phyloP scores from a whole-genome alignment of 2,797 vertebrate species.

The Halcyon leucocephala region DNA sequence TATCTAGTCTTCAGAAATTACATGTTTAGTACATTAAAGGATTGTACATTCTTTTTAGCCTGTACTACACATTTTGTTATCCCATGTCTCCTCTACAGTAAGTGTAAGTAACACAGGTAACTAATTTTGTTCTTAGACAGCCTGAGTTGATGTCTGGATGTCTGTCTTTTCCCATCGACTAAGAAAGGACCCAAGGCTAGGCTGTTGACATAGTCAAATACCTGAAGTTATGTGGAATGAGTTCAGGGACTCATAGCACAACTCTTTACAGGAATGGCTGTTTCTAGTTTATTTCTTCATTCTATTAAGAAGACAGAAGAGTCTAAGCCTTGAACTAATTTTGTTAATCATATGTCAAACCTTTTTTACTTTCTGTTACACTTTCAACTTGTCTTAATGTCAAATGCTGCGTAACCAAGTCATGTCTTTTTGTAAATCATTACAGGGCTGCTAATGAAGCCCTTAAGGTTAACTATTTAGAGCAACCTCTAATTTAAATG shows the following conservation, averaged over 20 bases:
- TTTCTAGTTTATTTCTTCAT: not conserved
- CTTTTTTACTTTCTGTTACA: not conserved
- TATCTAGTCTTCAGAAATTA: not conserved
- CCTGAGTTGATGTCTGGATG: not conserved
- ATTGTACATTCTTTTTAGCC: not conserved
- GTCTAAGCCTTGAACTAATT: not conserved
- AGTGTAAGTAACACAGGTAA: not conserved
- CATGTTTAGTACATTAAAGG: not conserved
- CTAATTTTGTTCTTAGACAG: not conserved
- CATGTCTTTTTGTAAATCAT: not conserved
- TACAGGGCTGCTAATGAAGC: not conserved
- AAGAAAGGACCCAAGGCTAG: not conserved
- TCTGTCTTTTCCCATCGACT: not conserved
- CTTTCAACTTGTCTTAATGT: not conserved
- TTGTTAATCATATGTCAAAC: not conserved
- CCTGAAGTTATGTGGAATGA: not conserved
- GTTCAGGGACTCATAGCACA: not conserved
- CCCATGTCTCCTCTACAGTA: not conserved
- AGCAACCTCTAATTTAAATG: slow-evolving; percentile 23
- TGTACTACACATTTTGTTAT: not conserved
- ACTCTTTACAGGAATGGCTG: not conserved
- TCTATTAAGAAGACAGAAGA: not conserved
- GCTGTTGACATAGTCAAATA: not conserved
- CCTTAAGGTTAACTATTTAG: slow-evolving; percentile 8
- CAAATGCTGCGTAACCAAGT: not conserved